Percentiles rank a stretch among this genome's conserved stretches.
Conservation (phyloP, 1,140 invertebrate genomes). For the Hyles vespertilio region DNA sequence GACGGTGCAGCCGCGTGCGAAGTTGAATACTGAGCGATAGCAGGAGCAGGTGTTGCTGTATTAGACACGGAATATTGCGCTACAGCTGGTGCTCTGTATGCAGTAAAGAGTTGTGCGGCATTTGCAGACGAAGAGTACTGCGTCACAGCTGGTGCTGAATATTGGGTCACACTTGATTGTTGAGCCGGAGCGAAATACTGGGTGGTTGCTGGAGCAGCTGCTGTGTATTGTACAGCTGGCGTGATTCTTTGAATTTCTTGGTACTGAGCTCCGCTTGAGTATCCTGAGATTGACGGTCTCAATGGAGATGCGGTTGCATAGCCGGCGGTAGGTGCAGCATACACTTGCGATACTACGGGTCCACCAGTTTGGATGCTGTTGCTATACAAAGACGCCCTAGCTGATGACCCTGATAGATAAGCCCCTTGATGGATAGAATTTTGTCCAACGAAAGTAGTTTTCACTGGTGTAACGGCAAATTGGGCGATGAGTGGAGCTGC, state of each 20-base stretch:
- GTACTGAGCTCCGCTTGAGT: conserved; percentile 24
- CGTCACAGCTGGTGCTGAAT: conserved; percentile 21
- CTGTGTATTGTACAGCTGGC: conserved; percentile 21
- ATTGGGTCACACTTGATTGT: conserved; percentile 3
- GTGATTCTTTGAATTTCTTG: conserved; percentile 19
- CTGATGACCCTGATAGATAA: conserved; percentile 36
- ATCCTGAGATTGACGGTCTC: conserved; percentile 18
- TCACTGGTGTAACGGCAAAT: conserved; percentile 47
- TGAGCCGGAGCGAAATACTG: conserved; percentile 18
- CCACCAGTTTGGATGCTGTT: conserved; percentile 37
- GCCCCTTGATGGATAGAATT: conserved; percentile 46
- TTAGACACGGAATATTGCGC: conserved; percentile 26
- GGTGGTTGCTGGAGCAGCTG: conserved; percentile 21
- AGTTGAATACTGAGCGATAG: conserved; percentile 33
- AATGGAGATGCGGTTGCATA: conserved; percentile 48
- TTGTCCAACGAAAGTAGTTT: conserved; percentile 42
- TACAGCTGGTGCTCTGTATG: conserved; percentile 22
- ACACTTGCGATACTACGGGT: conserved; percentile 64
- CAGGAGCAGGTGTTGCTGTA: conserved; percentile 15
- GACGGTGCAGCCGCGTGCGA: conserved; percentile 23
- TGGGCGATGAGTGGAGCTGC: conserved; percentile 66
- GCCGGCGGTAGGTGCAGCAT: conserved; percentile 44
- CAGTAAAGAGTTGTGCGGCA: conserved; percentile 1
- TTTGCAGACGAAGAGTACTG: conserved; percentile 19
- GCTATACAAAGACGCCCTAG: conserved; percentile 54